phyloP scores from a whole-genome alignment of 2,888 invertebrate species.

The Helleia helle region DNA sequence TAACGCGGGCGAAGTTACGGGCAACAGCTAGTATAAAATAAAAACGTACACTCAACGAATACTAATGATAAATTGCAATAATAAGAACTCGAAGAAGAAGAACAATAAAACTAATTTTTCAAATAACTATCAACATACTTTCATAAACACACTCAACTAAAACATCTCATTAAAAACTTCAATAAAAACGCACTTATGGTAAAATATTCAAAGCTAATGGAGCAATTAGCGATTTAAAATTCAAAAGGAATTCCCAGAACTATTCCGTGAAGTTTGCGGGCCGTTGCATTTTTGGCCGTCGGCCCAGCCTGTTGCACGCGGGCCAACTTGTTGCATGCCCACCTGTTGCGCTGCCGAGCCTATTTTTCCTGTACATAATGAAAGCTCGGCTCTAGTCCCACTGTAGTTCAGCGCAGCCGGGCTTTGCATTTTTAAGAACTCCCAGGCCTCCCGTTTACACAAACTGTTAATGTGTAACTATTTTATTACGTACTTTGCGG shows the following conservation, averaged over 20 bases:
- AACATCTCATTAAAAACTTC: too few relatives aligned
- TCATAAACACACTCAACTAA: neutral
- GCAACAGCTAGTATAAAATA: too few relatives aligned
- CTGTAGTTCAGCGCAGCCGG: conserved; percentile 37
- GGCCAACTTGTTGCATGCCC: conserved; percentile 68
- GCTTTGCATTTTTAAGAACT: conserved; percentile 29
- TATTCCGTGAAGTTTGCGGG: conserved; percentile 33
- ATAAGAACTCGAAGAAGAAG: too few relatives aligned
- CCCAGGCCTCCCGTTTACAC: conserved; percentile 17
- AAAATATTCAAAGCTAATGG: conserved; percentile 5
- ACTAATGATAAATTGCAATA: too few relatives aligned
- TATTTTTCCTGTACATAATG: conserved; percentile 70
- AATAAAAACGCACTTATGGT: neutral
- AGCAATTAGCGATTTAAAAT: conserved; percentile 29
- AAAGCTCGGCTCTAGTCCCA: conserved; percentile 51
- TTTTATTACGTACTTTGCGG: too few relatives aligned
- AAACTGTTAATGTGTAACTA: conserved; percentile 13
- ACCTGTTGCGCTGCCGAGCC: conserved; percentile 58
- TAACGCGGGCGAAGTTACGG: too few relatives aligned
- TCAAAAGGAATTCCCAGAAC: conserved; percentile 26
- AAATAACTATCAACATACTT: neutral
- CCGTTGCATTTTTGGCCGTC: conserved; percentile 72
- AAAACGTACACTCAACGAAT: too few relatives aligned
- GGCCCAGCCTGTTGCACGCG: too few relatives aligned
- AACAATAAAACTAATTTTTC: too few relatives aligned